These are phyloP conservation scores for Gymnothorax javanicus DNA, from an alignment of 2,797 vertebrate species.

Conservation along the genomic window DNA sequence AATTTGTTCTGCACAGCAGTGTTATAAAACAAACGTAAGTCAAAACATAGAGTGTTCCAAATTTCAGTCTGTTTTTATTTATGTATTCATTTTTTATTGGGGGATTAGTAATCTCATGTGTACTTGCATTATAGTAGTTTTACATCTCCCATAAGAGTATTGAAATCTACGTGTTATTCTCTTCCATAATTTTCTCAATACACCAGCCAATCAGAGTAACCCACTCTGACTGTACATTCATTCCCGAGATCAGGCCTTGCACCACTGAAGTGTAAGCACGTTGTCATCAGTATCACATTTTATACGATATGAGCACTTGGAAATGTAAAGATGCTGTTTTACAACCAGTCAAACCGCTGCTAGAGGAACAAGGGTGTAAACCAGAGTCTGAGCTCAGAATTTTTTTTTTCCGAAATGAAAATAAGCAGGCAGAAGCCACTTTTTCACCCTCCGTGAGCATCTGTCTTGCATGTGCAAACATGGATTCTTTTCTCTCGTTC, in stretches of 20 bases:
- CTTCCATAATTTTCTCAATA: not conserved
- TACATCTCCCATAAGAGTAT: not conserved
- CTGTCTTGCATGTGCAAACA: constrained; percentile 4
- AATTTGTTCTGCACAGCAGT: not conserved
- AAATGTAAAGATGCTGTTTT: not conserved
- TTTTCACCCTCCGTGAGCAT: not conserved
- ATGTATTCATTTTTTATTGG: not conserved
- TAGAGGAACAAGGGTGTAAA: not conserved
- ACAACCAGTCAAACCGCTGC: not conserved
- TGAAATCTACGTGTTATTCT: not conserved
- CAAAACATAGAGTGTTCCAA: not conserved
- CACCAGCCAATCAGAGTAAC: not conserved
- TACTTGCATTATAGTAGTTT: not conserved
- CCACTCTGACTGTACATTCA: not conserved
- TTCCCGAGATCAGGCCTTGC: not conserved
- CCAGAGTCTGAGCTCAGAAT: not conserved
- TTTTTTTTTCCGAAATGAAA: not conserved
- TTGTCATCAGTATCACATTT: not conserved
- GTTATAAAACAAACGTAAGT: not conserved
- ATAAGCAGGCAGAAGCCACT: not conserved
- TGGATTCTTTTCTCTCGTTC: not conserved
- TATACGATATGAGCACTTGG: not conserved
- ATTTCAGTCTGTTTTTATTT: not conserved
- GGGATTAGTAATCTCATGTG: not conserved
- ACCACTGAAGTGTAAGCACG: not conserved